Base-by-base conservation (phyloP, 2,888 invertebrate species). In the Eilema depressum region DNA sequence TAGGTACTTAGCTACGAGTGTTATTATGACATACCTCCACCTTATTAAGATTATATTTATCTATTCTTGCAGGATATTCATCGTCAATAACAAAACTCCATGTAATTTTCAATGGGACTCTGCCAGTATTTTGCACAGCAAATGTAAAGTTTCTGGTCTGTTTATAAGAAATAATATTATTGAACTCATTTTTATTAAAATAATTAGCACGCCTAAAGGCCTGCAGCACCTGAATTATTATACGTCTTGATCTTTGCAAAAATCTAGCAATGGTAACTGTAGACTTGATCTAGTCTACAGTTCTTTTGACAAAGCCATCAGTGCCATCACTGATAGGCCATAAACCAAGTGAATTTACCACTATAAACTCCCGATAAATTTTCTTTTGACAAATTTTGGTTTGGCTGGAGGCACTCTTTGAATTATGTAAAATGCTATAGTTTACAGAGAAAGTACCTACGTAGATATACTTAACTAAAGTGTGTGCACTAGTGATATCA, bases 11-110 rank as follows among this genome's bases (percentile, higher is more conserved):
- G 57, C n/a, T 53, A 61, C n/a, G n/a, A n/a, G n/a, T n/a, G n/a
- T 11, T 26, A n/a, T 20, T 64, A 60, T 12, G 30, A 61, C 11
- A 37, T 74, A 78, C 77, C 77, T 80, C 70, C 70, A 83, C 81
- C 76, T 83, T 77, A 75, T 79, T 83, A 17, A 66, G 28, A 53
- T 60, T 66, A 25, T 82, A 67, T 82, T 91, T 92, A 76, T 93
- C 93, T 67, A 91, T 89, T 79, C 92, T 89, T 30, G 86, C 79
- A 2, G 95, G 95, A 79, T 91, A 94, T 74, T 92, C 92, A 53
- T 94, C 93, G 53, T 94, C 94, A 56, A 95, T 89, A 68, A 87
- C 80, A 80, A 95, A 94, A 75, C 75, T 88, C 94, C 94, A 95
- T 0, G 78, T 66, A 47, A 94, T 86, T 88, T 93, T 95, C 87